These are phyloP conservation scores for Lordiphosa clarofinis DNA, from an alignment of 1,140 invertebrate genomes.

Conservation along the genomic window DNA sequence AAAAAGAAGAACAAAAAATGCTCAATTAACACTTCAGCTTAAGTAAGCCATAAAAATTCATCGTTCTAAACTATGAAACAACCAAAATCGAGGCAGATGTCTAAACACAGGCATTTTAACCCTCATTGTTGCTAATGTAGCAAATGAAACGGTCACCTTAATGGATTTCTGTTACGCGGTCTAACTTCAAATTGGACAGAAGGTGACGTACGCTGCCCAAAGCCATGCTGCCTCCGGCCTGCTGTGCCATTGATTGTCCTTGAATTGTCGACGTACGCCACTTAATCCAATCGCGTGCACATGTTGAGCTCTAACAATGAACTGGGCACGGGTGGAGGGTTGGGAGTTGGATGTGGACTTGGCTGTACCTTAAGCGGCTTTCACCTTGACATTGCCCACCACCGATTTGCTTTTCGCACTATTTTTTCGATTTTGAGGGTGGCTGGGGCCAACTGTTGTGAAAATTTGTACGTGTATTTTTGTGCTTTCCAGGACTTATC, in stretches of 20 bases:
- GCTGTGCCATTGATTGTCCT: slow-evolving; percentile 77
- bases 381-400: slow-evolving; percentile 63
- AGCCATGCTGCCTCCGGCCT: slow-evolving; percentile 17
- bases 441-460: slow-evolving; percentile 60
- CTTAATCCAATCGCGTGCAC: slow-evolving; percentile 77
- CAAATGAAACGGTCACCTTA: slow-evolving; percentile 75
- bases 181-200: slow-evolving; percentile 73
- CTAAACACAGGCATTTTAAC: slow-evolving; percentile 73
- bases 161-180: slow-evolving; percentile 75
- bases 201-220: slow-evolving; percentile 37
- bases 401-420: slow-evolving; percentile 55
- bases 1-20: slow-evolving; percentile 28
- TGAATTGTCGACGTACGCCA: slow-evolving; percentile 56
- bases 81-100: slow-evolving; percentile 66
- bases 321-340: slow-evolving; percentile 18
- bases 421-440: slow-evolving; percentile 9
- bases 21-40: slow-evolving; percentile 71
- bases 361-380: slow-evolving; percentile 69
- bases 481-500: slow-evolving; percentile 62
- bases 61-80: slow-evolving; percentile 15
- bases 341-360: neutral
- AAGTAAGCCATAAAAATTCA: slow-evolving; percentile 44
- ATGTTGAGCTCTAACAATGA: slow-evolving; percentile 67
- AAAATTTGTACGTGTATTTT: slow-evolving; percentile 69
- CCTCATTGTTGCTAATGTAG: slow-evolving; percentile 65